Conservation (phyloP, 2,797 vertebrate genomes). For the Mus spretus region DNA sequence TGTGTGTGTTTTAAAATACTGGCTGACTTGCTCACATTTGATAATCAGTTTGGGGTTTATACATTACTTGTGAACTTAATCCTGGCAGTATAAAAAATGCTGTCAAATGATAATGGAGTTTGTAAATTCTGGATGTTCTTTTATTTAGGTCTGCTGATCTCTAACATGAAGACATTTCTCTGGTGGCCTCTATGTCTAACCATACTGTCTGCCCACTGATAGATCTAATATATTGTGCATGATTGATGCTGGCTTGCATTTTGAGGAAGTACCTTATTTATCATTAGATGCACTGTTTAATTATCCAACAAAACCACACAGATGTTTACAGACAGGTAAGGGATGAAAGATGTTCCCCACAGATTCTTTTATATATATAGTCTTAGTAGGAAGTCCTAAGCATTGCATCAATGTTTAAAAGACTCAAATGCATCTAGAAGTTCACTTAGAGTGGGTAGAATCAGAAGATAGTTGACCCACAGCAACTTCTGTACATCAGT, state of each 20-base stretch:
- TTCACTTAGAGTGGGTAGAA: background rate
- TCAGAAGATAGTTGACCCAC: background rate
- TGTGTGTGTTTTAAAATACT: background rate
- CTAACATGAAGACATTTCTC: background rate
- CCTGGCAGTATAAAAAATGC: background rate
- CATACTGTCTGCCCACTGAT: background rate
- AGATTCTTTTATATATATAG: background rate
- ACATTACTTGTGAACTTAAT: background rate
- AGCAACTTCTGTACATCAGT: background rate
- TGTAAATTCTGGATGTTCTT: background rate
- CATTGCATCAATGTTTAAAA: background rate
- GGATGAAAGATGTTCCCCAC: background rate
- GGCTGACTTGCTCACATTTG: background rate
- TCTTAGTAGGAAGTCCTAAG: background rate
- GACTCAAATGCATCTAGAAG: background rate
- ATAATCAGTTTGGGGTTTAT: background rate
- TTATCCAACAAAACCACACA: background rate
- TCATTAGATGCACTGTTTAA: slow-evolving; percentile 6
- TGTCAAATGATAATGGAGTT: background rate
- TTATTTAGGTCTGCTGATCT: background rate
- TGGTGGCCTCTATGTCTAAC: background rate
- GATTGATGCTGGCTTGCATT: background rate
- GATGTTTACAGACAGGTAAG: background rate
- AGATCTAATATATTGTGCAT: background rate
- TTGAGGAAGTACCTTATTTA: background rate